Evolutionary conservation across 2,113 vertebrate genomes (phyloP).

Genomic region (Gallinago paraguaiae): DNA sequence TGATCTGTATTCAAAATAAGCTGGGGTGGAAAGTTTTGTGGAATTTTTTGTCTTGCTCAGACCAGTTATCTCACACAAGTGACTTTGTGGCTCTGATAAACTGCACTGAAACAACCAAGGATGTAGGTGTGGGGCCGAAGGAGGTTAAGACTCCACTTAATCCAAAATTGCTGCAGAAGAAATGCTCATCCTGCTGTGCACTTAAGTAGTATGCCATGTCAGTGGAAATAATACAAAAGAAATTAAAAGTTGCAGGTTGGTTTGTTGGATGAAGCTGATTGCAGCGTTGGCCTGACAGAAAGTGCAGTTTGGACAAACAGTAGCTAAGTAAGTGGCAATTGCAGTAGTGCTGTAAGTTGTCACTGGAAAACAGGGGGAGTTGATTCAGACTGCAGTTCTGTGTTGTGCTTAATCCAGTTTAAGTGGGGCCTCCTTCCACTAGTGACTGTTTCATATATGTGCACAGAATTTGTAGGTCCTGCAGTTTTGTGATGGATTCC

Average conservation of each 20-base stretch:
- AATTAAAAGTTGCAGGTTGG: neutral
- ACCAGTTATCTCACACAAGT: neutral
- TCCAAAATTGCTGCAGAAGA: neutral
- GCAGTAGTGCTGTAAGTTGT: neutral
- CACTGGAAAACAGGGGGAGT: neutral
- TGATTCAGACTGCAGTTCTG: accelerated
- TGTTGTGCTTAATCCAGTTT: neutral
- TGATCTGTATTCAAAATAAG: neutral
- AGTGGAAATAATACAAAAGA: neutral
- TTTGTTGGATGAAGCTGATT: neutral
- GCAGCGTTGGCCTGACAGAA: neutral
- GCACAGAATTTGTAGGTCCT: neutral
- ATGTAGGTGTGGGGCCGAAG: neutral
- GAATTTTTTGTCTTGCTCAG: neutral
- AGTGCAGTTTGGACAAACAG: neutral
- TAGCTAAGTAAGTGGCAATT: neutral
- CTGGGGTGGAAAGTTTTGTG: neutral
- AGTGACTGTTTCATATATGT: neutral
- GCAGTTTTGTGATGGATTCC: neutral
- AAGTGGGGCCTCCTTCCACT: neutral
- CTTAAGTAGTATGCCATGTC: neutral
- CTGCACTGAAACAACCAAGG: neutral
- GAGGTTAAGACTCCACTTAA: neutral
- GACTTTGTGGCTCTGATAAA: neutral
- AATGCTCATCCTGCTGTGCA: accelerated